Evolutionary conservation across 1,140 invertebrate genomes (phyloP).

Genomic region (Papilio machaon): DNA sequence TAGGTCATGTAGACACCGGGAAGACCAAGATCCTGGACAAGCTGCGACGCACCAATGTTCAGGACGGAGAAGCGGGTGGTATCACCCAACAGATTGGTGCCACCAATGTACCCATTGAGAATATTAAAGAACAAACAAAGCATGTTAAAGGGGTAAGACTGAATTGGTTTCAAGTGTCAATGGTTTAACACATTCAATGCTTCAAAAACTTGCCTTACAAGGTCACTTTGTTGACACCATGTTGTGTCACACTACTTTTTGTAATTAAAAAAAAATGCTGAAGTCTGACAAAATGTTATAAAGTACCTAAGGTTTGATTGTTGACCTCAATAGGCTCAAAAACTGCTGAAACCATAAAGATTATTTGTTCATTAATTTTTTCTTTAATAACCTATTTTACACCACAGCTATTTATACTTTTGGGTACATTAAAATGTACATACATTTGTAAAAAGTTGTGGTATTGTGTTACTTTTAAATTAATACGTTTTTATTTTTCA

Average conservation of each 20-base stretch:
- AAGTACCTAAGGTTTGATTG: neutral
- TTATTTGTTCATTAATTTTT: neutral
- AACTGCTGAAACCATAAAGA: neutral
- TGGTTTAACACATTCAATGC: too few species aligned
- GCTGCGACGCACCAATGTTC: constrained; percentile 96
- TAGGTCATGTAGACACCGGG: constrained; percentile 99
- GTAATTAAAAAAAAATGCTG: neutral
- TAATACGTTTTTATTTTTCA: constrained; percentile 70
- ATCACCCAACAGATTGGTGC: constrained; percentile 99
- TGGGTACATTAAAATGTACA: too few species aligned
- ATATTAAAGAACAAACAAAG: constrained; percentile 96
- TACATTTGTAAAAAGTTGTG: too few species aligned
- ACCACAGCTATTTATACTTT: too few species aligned
- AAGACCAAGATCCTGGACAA: constrained; percentile 99
- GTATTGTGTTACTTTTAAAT: too few species aligned
- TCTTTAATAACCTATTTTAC: too few species aligned
- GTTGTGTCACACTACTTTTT: too few species aligned
- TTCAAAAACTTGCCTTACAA: too few species aligned
- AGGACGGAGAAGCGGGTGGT: constrained; percentile 99
- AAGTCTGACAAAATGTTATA: neutral
- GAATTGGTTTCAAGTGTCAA: constrained; percentile 15
- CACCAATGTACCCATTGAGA: constrained; percentile 98
- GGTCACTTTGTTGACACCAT: too few species aligned
- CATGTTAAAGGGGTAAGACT: constrained; percentile 93
- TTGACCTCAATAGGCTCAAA: neutral